Evolutionary conservation across 2,113 vertebrate genomes (phyloP).

Genomic region (Entomyzon cyanotis): DNA sequence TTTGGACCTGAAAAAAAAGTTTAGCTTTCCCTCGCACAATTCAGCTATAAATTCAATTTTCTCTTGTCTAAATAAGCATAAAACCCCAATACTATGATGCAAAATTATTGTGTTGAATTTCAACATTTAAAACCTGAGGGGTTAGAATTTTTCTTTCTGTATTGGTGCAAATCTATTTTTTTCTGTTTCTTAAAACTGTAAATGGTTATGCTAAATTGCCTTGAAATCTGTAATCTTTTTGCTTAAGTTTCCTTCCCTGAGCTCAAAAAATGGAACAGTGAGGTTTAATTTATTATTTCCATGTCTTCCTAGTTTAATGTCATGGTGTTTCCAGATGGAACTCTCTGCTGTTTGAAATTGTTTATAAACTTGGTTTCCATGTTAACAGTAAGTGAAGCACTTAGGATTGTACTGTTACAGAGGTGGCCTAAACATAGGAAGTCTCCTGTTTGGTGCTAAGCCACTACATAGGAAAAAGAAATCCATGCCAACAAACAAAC

Average conservation of each 20-base stretch:
- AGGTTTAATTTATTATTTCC: neutral
- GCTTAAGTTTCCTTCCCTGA: neutral
- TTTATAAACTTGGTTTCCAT: neutral
- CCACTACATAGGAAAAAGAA: neutral
- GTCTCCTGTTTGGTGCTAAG: neutral
- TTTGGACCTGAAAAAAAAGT: neutral
- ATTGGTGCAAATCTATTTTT: neutral
- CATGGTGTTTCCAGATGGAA: neutral
- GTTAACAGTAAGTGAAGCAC: neutral
- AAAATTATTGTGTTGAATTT: neutral
- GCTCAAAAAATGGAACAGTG: neutral
- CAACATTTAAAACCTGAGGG: neutral
- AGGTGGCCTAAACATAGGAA: neutral
- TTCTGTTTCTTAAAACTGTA: neutral
- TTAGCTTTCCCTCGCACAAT: neutral
- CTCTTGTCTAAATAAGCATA: neutral
- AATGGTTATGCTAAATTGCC: neutral
- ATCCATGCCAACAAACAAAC: neutral
- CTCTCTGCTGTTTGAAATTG: neutral
- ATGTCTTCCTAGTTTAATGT: neutral
- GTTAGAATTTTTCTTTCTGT: neutral
- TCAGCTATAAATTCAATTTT: neutral
- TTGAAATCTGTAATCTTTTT: neutral
- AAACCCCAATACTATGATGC: fast-evolving
- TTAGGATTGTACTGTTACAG: neutral